phyloP scores from a whole-genome alignment of 2,797 vertebrate species.

The Pipistrellus pygmaeus region DNA sequence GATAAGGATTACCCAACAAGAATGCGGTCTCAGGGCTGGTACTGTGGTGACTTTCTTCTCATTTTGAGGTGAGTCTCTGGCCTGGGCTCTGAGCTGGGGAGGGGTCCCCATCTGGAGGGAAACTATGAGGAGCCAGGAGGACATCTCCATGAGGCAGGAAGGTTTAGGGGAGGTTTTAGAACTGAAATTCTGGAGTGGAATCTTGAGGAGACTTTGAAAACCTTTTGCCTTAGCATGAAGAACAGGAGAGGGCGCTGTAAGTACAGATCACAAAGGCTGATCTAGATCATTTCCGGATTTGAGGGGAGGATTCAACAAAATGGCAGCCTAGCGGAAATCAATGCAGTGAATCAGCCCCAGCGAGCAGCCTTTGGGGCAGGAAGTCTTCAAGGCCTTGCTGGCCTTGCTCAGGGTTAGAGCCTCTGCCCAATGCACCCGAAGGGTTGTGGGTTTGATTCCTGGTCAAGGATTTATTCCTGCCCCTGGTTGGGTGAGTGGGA shows the following conservation, averaged over 20 bases:
- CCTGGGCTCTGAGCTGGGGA: neutral
- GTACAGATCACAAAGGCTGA: neutral
- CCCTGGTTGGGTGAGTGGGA: too few relatives aligned
- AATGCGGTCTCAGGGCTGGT: neutral
- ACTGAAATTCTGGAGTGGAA: neutral
- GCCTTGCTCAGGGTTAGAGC: too few relatives aligned
- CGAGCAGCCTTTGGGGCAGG: too few relatives aligned
- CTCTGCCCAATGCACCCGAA: too few relatives aligned
- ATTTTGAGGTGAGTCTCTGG: neutral
- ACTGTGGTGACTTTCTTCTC: neutral
- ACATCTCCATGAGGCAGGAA: neutral
- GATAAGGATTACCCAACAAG: neutral
- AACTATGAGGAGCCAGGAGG: neutral
- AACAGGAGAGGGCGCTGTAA: neutral
- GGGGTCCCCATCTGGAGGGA: accelerated
- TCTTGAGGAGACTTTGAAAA: neutral
- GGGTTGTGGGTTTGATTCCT: too few relatives aligned
- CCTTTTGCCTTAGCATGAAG: neutral
- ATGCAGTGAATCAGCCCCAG: neutral
- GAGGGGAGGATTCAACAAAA: too few relatives aligned
- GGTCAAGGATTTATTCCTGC: too few relatives aligned
- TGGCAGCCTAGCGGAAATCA: neutral
- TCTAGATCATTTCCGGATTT: too few relatives aligned
- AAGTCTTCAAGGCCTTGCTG: too few relatives aligned
- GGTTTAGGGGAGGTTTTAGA: too few relatives aligned